Evolutionary conservation across 2,797 vertebrate species (phyloP).

Genomic region (Sebastiscus tertius): DNA sequence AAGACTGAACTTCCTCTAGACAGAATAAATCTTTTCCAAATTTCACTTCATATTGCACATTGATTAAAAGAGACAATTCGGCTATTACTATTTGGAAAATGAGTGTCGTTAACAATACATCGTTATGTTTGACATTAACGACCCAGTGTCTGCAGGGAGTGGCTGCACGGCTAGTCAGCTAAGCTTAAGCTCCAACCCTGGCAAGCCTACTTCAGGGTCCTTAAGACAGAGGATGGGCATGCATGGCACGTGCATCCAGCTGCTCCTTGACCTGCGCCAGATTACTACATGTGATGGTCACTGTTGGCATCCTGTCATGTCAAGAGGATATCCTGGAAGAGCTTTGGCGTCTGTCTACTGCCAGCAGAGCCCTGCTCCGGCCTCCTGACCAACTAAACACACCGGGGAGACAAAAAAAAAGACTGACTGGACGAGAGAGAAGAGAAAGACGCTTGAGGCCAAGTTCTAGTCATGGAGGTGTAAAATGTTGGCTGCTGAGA

Average conservation of each 20-base stretch:
- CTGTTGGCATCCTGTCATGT: slow-evolving; percentile 45
- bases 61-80: slow-evolving; percentile 23
- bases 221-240: slow-evolving; percentile 57
- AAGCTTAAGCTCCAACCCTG: slow-evolving; percentile 62
- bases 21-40: neutral
- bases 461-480: slow-evolving; percentile 20
- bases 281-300: slow-evolving; percentile 66
- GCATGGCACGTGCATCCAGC: slow-evolving; percentile 60
- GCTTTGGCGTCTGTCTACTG: slow-evolving; percentile 37
- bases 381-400: slow-evolving; percentile 57
- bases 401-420: slow-evolving; percentile 18
- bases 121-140: slow-evolving; percentile 22
- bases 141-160: slow-evolving; percentile 25
- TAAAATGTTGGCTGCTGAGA: slow-evolving; percentile 24
- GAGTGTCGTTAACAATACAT: neutral
- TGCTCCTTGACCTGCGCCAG: slow-evolving; percentile 62
- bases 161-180: slow-evolving; percentile 37
- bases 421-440: neutral
- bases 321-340: slow-evolving; percentile 61
- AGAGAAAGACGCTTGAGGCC: slow-evolving; percentile 5
- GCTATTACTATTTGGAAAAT: slow-evolving; percentile 1
- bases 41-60: neutral
- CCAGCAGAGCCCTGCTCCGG: slow-evolving; percentile 37
- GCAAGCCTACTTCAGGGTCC: slow-evolving; percentile 46
- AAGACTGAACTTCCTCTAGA: neutral